Base-by-base conservation (phyloP, 2,888 invertebrate species). In the Sycophila texana region DNA sequence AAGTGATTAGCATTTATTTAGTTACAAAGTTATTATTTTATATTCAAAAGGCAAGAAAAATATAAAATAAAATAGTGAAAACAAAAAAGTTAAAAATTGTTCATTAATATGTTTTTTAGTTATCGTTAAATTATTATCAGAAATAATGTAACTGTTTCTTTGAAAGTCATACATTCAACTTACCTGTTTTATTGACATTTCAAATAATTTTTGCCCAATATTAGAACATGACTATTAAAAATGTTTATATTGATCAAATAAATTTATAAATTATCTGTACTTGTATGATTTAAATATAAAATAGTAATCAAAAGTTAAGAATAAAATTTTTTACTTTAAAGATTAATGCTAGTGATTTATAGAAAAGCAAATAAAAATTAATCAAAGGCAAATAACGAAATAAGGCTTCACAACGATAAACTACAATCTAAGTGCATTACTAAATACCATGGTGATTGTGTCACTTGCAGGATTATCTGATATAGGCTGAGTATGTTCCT, bases 401-500 rank as follows among this genome's bases (percentile, higher is more conserved):
- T 30, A 20, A 20, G 70, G 53, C 7, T n/a, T 4, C 16, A 68
- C 1, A 70, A 71, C 39, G 10, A 39, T 10, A 61, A 58, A 47
- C 39, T 60, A 55, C 51, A 80, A 68, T 53, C 71, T 77, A 39
- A 73, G 61, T 79, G 70, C 55, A 77, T 58, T 77, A 20, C 12
- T 18, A 82, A 79, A 75, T 88, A 88, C 88, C 88, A 86, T 88
- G 81, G 86, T 86, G 39, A 74, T 13, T 82, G 85, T 85, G 84
- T 87, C 88, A 84, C 85, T 88, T 84, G 86, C 86, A 84, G 84
- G 83, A 74, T 74, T 78, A 63, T 82, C 74, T 71, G 80, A 73
- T 83, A 86, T 82, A 82, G 85, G 86, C 80, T 87, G 86, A 83
- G 86, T 85, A 84, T 86, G 87, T 84, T 86, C 87, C 84, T 86